A percentile compares a stretch with the other conserved stretches of the same genome.
phyloP scores from a whole-genome alignment of 2,888 invertebrate species.

The Choristoneura rosaceana region DNA sequence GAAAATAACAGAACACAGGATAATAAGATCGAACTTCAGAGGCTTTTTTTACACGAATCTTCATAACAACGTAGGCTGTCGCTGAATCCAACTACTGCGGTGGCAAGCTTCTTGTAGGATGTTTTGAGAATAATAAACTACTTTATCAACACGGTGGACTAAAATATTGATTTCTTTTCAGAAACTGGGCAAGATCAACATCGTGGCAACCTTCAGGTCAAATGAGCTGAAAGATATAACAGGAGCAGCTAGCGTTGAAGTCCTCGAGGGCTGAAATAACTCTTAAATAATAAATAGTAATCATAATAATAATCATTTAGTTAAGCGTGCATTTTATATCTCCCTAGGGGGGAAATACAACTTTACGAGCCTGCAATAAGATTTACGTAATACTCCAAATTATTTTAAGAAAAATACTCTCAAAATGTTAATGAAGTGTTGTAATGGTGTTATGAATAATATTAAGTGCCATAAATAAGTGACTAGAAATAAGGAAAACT shows the following conservation, averaged over 20 bases:
- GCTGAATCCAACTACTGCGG: too few species aligned
- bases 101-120: too few species aligned
- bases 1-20: too few species aligned
- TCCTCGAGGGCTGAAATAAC: constrained; percentile 72
- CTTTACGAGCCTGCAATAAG: neutral
- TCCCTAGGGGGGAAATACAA: neutral
- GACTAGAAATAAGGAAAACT: neutral
- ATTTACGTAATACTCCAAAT: too few species aligned
- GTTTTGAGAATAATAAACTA: too few species aligned
- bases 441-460: neutral
- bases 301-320: neutral
- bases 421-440: neutral
- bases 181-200: constrained; percentile 87
- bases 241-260: constrained; percentile 87
- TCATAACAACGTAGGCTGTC: too few species aligned
- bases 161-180: constrained; percentile 52
- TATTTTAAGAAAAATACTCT: too few species aligned
- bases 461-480: constrained; percentile 31
- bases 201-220: constrained; percentile 90
- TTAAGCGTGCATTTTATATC: neutral
- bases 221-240: constrained; percentile 89
- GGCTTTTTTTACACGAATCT: too few species aligned
- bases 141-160: too few species aligned
- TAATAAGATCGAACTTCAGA: too few species aligned
- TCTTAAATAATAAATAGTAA: neutral